Percentiles rank a stretch among this genome's conserved stretches.
Conservation (phyloP, 2,888 invertebrate species). For the Polyommatus icarus region DNA sequence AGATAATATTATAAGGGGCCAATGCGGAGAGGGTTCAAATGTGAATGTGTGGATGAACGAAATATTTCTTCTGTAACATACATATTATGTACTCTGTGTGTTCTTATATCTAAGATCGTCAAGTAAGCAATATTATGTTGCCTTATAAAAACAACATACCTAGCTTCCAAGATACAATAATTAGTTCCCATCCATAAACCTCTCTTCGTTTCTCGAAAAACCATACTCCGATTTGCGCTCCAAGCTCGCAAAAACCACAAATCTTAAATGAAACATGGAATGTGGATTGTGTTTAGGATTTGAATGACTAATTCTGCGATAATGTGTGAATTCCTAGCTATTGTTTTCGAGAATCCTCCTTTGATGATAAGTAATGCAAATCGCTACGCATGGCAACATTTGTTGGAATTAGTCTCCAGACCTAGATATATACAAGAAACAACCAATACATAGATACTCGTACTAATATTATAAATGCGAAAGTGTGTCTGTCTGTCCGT, state of each 20-base stretch:
- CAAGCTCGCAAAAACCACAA: neutral
- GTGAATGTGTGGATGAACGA: too few species aligned
- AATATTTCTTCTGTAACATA: too few species aligned
- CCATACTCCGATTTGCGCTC: neutral
- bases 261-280: neutral
- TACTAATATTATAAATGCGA: too few species aligned
- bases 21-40: too few species aligned
- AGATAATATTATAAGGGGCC: too few species aligned
- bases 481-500: too few species aligned
- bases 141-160: neutral
- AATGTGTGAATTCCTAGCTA: neutral
- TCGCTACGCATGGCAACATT: neutral
- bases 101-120: too few species aligned
- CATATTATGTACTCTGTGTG: too few species aligned
- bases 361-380: constrained; percentile 17
- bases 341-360: neutral
- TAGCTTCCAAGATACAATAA: neutral
- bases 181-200: neutral
- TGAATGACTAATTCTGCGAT: neutral
- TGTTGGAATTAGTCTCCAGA: neutral
- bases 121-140: neutral
- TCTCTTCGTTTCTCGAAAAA: neutral
- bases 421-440: neutral
- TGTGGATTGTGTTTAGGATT: constrained; percentile 1
- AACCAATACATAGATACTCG: too few species aligned